Evolutionary conservation across 2,888 invertebrate species (phyloP), one percentile per base, ranked within the genome.

Genomic region (Byasa hedistus): DNA sequence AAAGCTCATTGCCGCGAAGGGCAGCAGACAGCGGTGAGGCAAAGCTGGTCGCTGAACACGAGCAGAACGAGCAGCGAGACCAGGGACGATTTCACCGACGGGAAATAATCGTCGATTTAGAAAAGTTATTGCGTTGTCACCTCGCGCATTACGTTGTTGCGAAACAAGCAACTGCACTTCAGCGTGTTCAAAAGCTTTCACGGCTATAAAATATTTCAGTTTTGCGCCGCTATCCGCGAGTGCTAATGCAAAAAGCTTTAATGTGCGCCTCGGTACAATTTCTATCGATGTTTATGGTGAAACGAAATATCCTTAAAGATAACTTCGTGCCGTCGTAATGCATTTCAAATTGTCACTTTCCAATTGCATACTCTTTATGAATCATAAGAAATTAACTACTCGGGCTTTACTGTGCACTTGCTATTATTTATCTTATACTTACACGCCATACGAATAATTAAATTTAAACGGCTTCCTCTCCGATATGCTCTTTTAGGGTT

Each of bases 91-190:
- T 65, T 65, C 65, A 48, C 65, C 60, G 23, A 12, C 23, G 39
- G 51, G 56, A 61, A 61, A 65, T 61, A 65, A 60, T 65, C 57
- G 65, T 61, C 65, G 65, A 67, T 66, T 66, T 55, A 66, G 48
- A 32, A 60, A 65, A 64, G 51, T 60, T 64, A 64, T 60, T 57
- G 57, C 64, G 39, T 23, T 66, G 62, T 64, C 63, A 59, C 57
- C 52, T 24, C 19, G 57, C 23, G 55, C 66, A 60, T 51, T 54
- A 59, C 55, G 58, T 67, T 27, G 58, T 15, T 2, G 36, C 24
- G 65, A 36, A 65, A 67, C 66, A 67, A 67, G 66, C 66, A 67
- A 64, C 67, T 64, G 67, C 64, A 64, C 67, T 67, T 67, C 57
- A 60, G 56, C 57, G 55, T 56, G 55, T 60, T 60, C 55, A 24